Evolutionary conservation across 2,797 vertebrate genomes (phyloP).

Genomic region (Urocyon cinereoargenteus): DNA sequence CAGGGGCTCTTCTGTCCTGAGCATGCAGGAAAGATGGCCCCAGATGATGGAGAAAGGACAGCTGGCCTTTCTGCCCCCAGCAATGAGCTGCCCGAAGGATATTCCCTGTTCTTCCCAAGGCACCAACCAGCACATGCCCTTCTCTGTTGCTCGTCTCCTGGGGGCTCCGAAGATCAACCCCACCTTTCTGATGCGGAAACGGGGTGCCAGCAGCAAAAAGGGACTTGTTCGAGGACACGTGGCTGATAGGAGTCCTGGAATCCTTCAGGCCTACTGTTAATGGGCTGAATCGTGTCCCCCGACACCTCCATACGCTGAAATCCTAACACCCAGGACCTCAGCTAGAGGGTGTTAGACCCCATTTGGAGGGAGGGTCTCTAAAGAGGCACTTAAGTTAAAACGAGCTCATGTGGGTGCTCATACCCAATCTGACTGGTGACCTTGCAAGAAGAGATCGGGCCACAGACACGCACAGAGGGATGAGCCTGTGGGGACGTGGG

Average conservation of each 20-base stretch:
- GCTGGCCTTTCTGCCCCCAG: rapidly evolving
- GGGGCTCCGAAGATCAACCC: background rate
- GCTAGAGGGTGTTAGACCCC: too few species aligned
- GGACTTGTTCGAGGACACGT: background rate
- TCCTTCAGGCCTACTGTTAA: background rate
- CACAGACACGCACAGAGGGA: background rate
- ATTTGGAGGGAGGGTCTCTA: too few species aligned
- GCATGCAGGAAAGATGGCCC: rapidly evolving
- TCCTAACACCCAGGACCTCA: background rate
- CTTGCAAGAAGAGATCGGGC: background rate
- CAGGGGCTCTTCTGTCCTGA: background rate
- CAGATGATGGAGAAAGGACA: background rate
- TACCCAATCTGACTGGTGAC: too few species aligned
- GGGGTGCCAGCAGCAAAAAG: background rate
- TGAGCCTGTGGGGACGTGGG: too few species aligned
- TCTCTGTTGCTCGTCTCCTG: background rate
- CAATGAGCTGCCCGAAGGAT: rapidly evolving
- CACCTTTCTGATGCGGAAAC: background rate
- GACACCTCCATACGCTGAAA: background rate
- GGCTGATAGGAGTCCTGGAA: background rate
- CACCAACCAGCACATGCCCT: background rate
- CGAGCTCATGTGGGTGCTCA: too few species aligned
- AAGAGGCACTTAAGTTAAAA: too few species aligned
- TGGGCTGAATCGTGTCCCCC: background rate
- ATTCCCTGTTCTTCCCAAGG: background rate